Evolutionary conservation across 2,113 vertebrate species (phyloP).

Genomic region (Microcebus tavaratra): DNA sequence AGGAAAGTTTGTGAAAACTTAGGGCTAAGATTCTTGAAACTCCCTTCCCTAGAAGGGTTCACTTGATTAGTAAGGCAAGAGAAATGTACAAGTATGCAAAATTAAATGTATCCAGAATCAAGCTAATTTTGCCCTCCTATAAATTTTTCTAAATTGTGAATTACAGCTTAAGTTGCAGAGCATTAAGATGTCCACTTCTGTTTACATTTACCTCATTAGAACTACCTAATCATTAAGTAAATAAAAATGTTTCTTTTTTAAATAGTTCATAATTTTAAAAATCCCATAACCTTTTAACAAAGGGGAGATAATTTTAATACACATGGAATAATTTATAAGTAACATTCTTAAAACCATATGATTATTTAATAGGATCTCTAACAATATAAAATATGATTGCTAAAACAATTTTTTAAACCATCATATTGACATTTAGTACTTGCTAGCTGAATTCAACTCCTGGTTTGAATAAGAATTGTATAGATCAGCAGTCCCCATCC

Average conservation of each 20-base stretch:
- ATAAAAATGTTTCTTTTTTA: neutral
- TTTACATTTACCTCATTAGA: neutral
- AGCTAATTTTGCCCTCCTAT: neutral
- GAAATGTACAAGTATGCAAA: neutral
- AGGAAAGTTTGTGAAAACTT: neutral
- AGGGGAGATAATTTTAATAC: too few relatives aligned
- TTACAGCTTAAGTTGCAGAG: neutral
- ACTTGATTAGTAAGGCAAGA: neutral
- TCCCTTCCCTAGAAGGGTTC: neutral
- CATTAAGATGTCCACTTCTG: neutral
- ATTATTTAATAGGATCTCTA: neutral
- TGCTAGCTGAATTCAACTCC: neutral
- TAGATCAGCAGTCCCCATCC: neutral
- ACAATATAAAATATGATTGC: neutral
- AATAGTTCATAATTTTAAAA: conserved; percentile 10
- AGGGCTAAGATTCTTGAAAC: neutral
- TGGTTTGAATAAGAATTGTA: neutral
- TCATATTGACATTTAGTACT: neutral
- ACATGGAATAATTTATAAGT: neutral
- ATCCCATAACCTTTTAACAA: neutral
- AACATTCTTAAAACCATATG: neutral
- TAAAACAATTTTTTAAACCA: neutral
- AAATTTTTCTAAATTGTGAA: neutral
- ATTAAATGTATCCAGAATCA: neutral
- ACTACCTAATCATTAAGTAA: neutral